Conservation (phyloP, 2,797 vertebrate species). For the Tangara arthus region DNA sequence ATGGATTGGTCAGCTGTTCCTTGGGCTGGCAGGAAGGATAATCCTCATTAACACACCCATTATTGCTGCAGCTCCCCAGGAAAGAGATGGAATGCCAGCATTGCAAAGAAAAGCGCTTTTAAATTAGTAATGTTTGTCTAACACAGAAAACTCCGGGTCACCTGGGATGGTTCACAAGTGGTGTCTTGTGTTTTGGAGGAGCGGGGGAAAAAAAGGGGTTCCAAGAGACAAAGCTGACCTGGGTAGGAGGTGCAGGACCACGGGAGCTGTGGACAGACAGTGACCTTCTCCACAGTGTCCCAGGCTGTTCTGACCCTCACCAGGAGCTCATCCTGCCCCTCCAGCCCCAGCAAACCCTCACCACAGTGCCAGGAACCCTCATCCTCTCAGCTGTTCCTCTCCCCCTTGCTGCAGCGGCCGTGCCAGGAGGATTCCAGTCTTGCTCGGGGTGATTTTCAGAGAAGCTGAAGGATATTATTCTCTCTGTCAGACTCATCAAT, state of each 20-base stretch:
- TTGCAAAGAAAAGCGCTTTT: conserved; percentile 15
- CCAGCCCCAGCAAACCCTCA: not conserved
- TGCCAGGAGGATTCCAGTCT: not conserved
- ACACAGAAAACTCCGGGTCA: not conserved
- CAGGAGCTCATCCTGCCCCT: not conserved
- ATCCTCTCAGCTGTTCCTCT: not conserved
- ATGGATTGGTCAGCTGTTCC: not conserved
- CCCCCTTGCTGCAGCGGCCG: fast-evolving
- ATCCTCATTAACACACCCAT: conserved; percentile 33
- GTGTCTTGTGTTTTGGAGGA: not conserved
- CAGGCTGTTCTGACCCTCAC: not conserved
- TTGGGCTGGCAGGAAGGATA: conserved; percentile 15
- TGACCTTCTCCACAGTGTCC: not conserved
- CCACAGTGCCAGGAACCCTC: not conserved
- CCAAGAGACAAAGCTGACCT: not conserved
- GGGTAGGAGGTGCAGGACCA: not conserved
- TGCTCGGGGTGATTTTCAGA: not conserved
- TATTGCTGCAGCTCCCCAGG: not conserved
- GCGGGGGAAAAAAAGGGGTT: not conserved
- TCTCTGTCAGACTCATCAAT: conserved; percentile 54
- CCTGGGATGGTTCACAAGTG: not conserved
- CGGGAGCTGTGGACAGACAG: fast-evolving
- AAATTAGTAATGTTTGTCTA: conserved; percentile 11
- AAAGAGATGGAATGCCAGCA: not conserved
- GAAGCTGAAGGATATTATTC: conserved; percentile 12